Evolutionary conservation across 2,113 vertebrate species (phyloP).

Genomic region (Dicaeum eximium): DNA sequence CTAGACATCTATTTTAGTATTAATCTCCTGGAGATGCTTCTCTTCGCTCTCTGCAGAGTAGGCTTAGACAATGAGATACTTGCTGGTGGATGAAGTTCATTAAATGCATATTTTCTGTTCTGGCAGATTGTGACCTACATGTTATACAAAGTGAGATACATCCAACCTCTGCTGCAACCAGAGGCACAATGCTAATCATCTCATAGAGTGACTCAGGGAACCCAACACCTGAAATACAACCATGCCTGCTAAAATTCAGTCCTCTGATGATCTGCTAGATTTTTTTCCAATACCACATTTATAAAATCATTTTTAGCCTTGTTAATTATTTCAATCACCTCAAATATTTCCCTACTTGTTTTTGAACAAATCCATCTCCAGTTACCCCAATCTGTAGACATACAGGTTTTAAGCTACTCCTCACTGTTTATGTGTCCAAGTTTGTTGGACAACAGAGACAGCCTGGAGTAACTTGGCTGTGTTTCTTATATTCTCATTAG

Average conservation of each 20-base stretch:
- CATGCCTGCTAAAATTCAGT: not conserved
- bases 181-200: not conserved
- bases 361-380: not conserved
- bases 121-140: conserved; percentile 17
- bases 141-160: not conserved
- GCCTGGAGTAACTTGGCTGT: not conserved
- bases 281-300: not conserved
- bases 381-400: not conserved
- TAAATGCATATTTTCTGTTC: not conserved
- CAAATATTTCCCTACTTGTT: not conserved
- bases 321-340: not conserved
- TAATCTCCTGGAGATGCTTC: not conserved
- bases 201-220: not conserved
- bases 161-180: not conserved
- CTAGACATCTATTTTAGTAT: not conserved
- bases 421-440: not conserved
- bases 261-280: not conserved
- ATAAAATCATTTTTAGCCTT: not conserved
- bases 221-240: not conserved
- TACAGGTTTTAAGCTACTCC: not conserved
- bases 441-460: not conserved
- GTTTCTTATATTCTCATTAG: not conserved
- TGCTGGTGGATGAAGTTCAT: not conserved
- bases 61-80: not conserved
- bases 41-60: not conserved